Conservation (phyloP, 2,113 vertebrate species). For the Ginglymostoma cirratum region DNA sequence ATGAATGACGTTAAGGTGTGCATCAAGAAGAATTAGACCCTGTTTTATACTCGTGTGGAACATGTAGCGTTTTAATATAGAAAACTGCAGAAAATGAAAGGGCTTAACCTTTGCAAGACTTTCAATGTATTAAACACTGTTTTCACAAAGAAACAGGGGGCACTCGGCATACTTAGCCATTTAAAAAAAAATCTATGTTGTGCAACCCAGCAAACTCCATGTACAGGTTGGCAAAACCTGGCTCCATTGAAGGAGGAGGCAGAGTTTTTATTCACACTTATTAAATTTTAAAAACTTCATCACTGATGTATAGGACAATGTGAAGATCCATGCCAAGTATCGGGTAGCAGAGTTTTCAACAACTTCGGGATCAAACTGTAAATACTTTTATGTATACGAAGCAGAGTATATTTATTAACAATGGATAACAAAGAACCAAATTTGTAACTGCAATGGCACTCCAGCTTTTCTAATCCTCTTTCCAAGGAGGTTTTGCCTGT, state of each 20-base stretch:
- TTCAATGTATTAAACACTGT: neutral
- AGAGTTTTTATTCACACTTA: neutral
- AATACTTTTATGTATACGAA: neutral
- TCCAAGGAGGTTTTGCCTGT: neutral
- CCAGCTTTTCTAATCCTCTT: neutral
- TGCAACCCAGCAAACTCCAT: neutral
- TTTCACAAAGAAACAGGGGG: neutral
- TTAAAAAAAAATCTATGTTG: too few relatives aligned
- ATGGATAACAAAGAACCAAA: neutral
- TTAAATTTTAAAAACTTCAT: neutral
- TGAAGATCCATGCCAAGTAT: neutral
- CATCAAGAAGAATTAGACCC: neutral
- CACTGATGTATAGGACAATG: neutral
- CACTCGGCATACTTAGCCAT: too few relatives aligned
- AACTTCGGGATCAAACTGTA: neutral
- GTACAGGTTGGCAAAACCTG: neutral
- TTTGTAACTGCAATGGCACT: neutral
- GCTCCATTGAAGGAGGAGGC: neutral
- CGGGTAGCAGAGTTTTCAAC: neutral
- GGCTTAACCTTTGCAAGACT: neutral
- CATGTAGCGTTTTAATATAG: neutral
- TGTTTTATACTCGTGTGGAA: neutral
- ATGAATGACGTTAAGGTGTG: neutral
- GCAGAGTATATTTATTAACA: neutral
- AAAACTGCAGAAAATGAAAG: too few relatives aligned